Conservation (phyloP, 2,888 invertebrate genomes). For the Tromatobia lineatoria region DNA sequence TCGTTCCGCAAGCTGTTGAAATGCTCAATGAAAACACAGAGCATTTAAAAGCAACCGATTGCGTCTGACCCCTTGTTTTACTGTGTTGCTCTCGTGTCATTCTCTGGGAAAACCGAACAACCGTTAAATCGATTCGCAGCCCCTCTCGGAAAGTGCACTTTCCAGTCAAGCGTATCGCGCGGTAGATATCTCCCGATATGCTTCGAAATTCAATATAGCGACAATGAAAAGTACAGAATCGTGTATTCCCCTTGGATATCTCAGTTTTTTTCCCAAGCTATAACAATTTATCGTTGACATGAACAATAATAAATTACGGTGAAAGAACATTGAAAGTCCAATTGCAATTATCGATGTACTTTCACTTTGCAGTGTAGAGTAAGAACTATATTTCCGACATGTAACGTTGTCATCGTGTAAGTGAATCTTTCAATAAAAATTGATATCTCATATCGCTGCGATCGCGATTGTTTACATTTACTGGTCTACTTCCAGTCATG, state of each 20-base stretch:
- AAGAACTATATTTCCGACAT: not conserved
- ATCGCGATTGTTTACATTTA: not conserved
- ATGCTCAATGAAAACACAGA: conserved; percentile 20
- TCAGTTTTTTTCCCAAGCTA: not conserved
- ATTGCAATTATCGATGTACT: not conserved
- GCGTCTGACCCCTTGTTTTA: not conserved
- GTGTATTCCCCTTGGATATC: conserved; percentile 21
- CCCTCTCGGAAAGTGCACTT: conserved; percentile 63
- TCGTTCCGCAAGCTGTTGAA: conserved; percentile 4
- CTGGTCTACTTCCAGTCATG: not conserved
- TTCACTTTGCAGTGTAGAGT: not conserved
- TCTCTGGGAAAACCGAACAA: conserved; percentile 16
- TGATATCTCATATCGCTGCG: not conserved
- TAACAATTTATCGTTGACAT: not conserved
- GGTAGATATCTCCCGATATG: conserved; percentile 22
- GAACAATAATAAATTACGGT: not conserved
- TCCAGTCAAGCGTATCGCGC: conserved; percentile 36
- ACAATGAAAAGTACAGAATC: conserved; percentile 27
- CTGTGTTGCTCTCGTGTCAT: conserved; percentile 3
- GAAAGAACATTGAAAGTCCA: not conserved
- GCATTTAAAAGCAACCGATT: conserved; percentile 37
- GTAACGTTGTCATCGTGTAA: not conserved
- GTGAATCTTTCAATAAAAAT: not conserved
- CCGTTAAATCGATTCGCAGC: conserved; percentile 44
- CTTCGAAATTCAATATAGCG: conserved; percentile 61